These are phyloP conservation scores for Lithodes maja DNA, from an alignment of 2,888 invertebrate genomes.

Conservation along the genomic window DNA sequence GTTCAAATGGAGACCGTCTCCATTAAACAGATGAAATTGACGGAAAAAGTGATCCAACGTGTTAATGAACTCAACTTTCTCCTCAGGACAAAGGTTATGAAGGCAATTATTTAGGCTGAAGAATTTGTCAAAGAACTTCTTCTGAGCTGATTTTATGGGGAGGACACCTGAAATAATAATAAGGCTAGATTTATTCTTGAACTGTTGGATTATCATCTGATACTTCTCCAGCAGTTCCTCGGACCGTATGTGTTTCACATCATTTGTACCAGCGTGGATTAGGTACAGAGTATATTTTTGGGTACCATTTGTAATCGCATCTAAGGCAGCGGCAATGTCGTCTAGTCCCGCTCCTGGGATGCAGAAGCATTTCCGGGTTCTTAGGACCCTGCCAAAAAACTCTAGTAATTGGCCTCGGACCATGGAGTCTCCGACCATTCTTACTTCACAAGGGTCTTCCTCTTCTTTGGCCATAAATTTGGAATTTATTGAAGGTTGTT, in stretches of 20 bases:
- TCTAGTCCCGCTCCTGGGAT: not conserved
- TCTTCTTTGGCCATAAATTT: not conserved
- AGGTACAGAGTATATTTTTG: not conserved
- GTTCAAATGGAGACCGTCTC: too few relatives aligned
- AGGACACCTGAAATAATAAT: not conserved
- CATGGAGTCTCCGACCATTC: not conserved
- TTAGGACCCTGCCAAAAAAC: not conserved
- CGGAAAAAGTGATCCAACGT: too few relatives aligned
- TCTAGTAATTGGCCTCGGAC: not conserved
- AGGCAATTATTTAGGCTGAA: too few relatives aligned
- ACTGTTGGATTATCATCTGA: not conserved
- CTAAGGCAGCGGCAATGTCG: not conserved
- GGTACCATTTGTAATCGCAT: not conserved
- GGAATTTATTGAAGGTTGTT: not conserved
- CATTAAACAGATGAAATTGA: too few relatives aligned
- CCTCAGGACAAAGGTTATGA: too few relatives aligned
- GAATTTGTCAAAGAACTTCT: too few relatives aligned
- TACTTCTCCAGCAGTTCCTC: not conserved
- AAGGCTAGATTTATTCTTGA: not conserved
- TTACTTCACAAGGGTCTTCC: not conserved
- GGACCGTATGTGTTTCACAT: not conserved
- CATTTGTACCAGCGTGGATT: not conserved
- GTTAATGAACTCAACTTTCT: too few relatives aligned
- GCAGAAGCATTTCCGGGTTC: not conserved
- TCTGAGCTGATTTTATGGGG: not conserved